These are phyloP conservation scores for Epistrophella euchroma DNA, from an alignment of 2,888 invertebrate genomes.

Conservation along the genomic window DNA sequence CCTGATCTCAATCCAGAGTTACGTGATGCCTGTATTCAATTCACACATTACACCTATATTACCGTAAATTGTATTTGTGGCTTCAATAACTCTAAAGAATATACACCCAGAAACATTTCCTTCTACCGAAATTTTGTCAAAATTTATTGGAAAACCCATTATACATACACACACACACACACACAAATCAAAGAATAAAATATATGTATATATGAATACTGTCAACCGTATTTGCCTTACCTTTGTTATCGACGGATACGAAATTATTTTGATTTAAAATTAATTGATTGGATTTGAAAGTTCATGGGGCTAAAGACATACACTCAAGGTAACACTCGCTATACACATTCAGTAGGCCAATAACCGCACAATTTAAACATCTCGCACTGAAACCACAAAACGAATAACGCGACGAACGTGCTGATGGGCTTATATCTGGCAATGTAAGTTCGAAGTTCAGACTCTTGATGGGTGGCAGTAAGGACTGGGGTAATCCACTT, in stretches of 20 bases:
- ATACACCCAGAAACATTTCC: not conserved
- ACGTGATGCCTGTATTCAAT: not conserved
- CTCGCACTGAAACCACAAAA: conserved; percentile 6
- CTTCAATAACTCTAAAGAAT: not conserved
- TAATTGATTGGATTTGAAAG: conserved; percentile 52
- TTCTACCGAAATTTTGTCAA: not conserved
- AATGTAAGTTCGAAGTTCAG: conserved; percentile 2
- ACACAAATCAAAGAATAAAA: not conserved
- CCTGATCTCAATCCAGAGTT: not conserved
- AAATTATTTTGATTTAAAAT: conserved; percentile 59
- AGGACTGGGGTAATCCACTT: conserved; percentile 18
- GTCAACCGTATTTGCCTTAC: conserved; percentile 32
- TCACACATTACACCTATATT: not conserved
- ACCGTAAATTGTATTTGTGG: not conserved
- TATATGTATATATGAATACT: not conserved
- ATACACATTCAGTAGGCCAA: conserved; percentile 3
- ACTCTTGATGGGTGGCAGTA: conserved; percentile 3
- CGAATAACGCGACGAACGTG: not conserved
- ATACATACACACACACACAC: not conserved
- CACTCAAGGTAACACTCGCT: conserved; percentile 15
- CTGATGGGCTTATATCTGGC: conserved; percentile 37
- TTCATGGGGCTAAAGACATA: conserved; percentile 34
- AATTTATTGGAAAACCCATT: not conserved
- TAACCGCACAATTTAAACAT: conserved; percentile 30
- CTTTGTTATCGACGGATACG: conserved; percentile 51